Evolutionary conservation across 2,888 invertebrate genomes (phyloP).

Genomic region (Xanthia icteritia): DNA sequence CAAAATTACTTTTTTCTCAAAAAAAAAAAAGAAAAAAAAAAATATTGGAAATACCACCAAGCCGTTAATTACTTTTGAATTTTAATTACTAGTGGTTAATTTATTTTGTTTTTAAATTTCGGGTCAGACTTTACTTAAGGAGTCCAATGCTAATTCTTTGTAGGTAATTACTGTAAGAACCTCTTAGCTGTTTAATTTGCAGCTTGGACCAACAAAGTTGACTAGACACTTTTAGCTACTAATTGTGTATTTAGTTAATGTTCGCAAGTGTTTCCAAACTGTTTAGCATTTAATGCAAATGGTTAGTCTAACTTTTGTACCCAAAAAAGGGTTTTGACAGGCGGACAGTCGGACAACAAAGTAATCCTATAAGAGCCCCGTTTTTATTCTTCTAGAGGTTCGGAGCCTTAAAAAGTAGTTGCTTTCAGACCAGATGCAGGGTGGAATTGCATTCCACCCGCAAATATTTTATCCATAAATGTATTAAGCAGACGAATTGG

Average conservation of each 20-base stretch:
- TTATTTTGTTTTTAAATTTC: constrained; percentile 26
- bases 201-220: constrained; percentile 15
- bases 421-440: neutral
- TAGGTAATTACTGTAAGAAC: constrained; percentile 16
- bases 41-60: neutral
- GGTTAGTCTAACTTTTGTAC: neutral
- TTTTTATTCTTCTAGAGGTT: neutral
- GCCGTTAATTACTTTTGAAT: constrained; percentile 4
- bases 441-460: neutral
- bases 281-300: constrained; percentile 12
- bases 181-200: constrained; percentile 27
- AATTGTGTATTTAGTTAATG: constrained; percentile 28
- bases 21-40: neutral
- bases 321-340: neutral
- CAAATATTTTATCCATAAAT: neutral
- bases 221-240: constrained; percentile 2
- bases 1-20: neutral
- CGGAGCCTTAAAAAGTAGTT: neutral
- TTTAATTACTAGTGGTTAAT: constrained; percentile 26
- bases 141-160: constrained; percentile 10
- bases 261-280: neutral
- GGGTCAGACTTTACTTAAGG: constrained; percentile 10
- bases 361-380: rapidly evolving
- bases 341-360: neutral
- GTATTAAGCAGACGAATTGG: neutral